Evolutionary conservation across 1,140 invertebrate species (phyloP), one percentile per base, ranked within the genome.

Genomic region (Yoshiicerus persimilis): DNA sequence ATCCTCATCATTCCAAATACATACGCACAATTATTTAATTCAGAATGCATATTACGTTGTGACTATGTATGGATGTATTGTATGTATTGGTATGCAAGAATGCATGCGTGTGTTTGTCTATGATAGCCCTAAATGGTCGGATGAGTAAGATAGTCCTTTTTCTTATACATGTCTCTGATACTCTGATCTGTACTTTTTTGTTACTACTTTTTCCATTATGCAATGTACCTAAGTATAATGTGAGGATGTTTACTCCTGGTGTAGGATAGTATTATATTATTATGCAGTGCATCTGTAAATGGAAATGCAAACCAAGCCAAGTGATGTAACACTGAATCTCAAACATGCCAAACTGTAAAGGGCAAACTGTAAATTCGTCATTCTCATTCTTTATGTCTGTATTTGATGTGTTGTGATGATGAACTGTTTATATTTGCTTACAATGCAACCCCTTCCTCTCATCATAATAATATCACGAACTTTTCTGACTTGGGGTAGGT

Each of bases 1-100:
- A 70, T 70, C 75, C 32, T n/a, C 75, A 80, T 36, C 75, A 80
- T 34, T 80, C 75, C 75, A 80, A 80, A 80, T 80, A 80, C 75
- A 80, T 80, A 80, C 75, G 75, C 75, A 80, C 75, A 80, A 80
- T 80, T 80, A 80, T 80, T 80, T 80, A 80, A 80, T 80, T 80
- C 75, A 80, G 75, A 80, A 80, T 80, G 75, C 75, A 80, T 80
- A 75, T 80, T 80, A 80, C 75, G 30, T 34, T 80, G 75, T 80
- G 75, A 80, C 75, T 80, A 80, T 80, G 75, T 80, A 80, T 80
- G 75, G 75, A 80, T 34, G 75, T 80, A 80, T 80, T 80, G 75
- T 80, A 80, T 32, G 75, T 80, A 80, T 80, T 80, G 75, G 75
- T 80, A 80, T 80, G 75, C 75, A 80, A 80, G 75, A 80, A 80